Base-by-base conservation (phyloP, 2,888 invertebrate species). In the Dolomedes plantarius region DNA sequence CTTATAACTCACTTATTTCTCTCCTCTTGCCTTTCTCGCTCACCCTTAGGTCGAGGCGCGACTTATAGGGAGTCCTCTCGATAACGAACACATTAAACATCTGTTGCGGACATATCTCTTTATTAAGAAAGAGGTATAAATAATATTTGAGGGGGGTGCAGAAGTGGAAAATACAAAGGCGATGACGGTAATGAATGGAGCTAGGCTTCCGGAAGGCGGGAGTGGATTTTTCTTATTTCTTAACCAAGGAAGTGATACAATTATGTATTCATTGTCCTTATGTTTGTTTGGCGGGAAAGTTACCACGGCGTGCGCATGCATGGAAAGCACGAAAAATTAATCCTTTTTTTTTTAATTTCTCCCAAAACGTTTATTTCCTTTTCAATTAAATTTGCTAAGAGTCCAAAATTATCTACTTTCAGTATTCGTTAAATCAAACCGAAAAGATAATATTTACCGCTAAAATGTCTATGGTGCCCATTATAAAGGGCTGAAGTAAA, bases 21-120 rank as follows among this genome's bases (percentile, higher is more conserved):
- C 16, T 19, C 19, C n/a, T n/a, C n/a, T n/a, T n/a, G n/a, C n/a
- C 23, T 5, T 46, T 46, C 9, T 16, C 16, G 5, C n/a, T n/a
- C n/a, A n/a, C 9, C 9, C 5, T 9, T 9, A 36, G 36, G 36
- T 36, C 9, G 6, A 23, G 23, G 23, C 56, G 56, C 56, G 56
- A 19, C 6, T 5, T 23, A 46, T n/a, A n/a, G 23, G 11, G 6
- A 23, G 36, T 7, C 11, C 23, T 19, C 23, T 56, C 56, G 56
- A 56, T 56, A 56, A 56, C 56, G 56, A 56, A 56, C 56, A 1
- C 56, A 56, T 56, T 56, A 56, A 23, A 56, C 56, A 56, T 56
- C 56, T 56, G 56, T 56, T 56, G 56, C 56, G 2, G 56, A 56
- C 23, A 56, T 23, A 56, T 23, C 3, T 56, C 23, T 56, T 56